Conservation (phyloP, 2,113 vertebrate genomes). For the Cyphomyrus plagiostoma region DNA sequence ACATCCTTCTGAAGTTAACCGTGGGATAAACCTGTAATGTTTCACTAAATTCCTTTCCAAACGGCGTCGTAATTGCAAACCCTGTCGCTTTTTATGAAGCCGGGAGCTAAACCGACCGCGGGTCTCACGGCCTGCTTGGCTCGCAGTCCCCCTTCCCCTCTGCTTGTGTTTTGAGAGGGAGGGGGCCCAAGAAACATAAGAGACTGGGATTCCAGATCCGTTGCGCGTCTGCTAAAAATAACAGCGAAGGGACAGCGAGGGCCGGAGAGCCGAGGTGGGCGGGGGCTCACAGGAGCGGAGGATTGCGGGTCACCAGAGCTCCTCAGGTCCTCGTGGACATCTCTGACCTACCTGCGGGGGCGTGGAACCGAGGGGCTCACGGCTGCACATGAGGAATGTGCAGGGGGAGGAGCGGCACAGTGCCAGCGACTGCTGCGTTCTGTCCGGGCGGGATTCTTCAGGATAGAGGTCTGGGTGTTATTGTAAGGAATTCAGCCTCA, state of each 20-base stretch:
- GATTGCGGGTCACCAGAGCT: slow-evolving; percentile 35
- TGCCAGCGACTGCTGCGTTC: background rate
- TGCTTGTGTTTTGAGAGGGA: slow-evolving; percentile 53
- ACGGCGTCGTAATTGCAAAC: slow-evolving; percentile 53
- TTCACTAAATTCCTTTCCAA: slow-evolving; percentile 43
- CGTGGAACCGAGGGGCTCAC: background rate
- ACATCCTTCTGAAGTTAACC: slow-evolving; percentile 19
- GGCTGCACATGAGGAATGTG: background rate
- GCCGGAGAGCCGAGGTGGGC: slow-evolving; percentile 19
- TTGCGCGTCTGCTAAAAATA: slow-evolving; percentile 57
- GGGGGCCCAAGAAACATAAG: slow-evolving; percentile 56
- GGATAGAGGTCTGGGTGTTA: background rate
- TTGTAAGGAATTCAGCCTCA: background rate
- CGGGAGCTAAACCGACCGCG: slow-evolving; percentile 63
- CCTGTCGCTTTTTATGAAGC: slow-evolving; percentile 49
- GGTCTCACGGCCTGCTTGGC: slow-evolving; percentile 56
- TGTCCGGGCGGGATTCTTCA: slow-evolving; percentile 6
- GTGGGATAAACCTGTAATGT: slow-evolving; percentile 39
- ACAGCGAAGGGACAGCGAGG: slow-evolving; percentile 37
- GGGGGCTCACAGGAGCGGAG: slow-evolving; percentile 39
- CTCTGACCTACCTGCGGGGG: background rate
- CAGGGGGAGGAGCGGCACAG: slow-evolving; percentile 1
- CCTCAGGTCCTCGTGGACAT: background rate
- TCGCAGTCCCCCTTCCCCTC: slow-evolving; percentile 30
- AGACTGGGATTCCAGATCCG: slow-evolving; percentile 50